phyloP scores from a whole-genome alignment of 2,888 invertebrate species.

The Tetramorium bicarinatum region DNA sequence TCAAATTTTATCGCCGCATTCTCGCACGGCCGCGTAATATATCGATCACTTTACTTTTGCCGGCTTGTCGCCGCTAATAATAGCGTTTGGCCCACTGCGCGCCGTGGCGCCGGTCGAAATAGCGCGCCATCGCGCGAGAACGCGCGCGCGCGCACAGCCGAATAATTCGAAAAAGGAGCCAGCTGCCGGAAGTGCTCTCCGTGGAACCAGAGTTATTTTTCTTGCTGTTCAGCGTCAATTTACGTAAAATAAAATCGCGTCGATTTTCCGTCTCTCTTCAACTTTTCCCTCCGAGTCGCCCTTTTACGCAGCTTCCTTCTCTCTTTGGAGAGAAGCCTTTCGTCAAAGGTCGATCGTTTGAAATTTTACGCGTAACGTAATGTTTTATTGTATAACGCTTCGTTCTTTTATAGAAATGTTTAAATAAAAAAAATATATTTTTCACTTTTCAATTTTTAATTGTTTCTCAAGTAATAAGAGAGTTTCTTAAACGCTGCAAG shows the following conservation, averaged over 20 bases:
- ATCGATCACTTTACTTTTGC: slow-evolving; percentile 66
- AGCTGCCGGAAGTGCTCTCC: slow-evolving; percentile 61
- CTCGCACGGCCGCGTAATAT: slow-evolving; percentile 57
- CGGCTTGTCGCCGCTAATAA: slow-evolving; percentile 69
- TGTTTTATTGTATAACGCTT: neutral
- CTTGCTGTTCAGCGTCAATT: neutral
- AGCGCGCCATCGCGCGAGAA: slow-evolving; percentile 56
- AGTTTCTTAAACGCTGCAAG: neutral
- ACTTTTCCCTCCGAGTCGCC: neutral
- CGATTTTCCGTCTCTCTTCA: neutral
- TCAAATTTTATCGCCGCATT: slow-evolving; percentile 63
- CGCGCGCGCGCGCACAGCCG: neutral
- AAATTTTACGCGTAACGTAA: neutral
- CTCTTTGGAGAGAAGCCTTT: slow-evolving; percentile 5
- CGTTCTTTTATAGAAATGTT: neutral
- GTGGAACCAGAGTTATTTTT: slow-evolving; percentile 9
- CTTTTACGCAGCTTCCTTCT: neutral
- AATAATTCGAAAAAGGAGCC: slow-evolving; percentile 66
- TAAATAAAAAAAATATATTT: neutral
- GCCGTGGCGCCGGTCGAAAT: slow-evolving; percentile 71
- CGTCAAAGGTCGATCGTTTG: slow-evolving; percentile 8
- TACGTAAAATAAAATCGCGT: neutral
- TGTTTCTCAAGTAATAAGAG: neutral
- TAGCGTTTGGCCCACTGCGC: slow-evolving; percentile 69
- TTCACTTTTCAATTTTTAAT: neutral